Base-by-base conservation (phyloP, 2,797 vertebrate genomes). In the Cheirogaleus major region DNA sequence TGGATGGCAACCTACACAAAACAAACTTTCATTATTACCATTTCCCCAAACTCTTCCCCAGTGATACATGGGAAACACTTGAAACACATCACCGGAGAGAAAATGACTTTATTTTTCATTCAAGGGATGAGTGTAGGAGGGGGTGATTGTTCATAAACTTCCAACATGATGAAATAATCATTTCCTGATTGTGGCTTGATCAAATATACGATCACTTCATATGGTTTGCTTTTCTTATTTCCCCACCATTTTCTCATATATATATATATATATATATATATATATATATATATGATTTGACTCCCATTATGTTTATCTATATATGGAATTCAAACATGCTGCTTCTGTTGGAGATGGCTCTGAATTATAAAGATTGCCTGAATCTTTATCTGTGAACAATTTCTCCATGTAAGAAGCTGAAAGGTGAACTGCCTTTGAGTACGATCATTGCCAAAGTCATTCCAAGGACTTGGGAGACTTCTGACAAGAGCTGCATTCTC, bases 61-160 rank as follows among this genome's bases (percentile, higher is more conserved):
- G 0, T 55, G 50, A 85, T 22, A 63, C 9, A 41, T 8, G 10
- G 45, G 59, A 35, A 82, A 89, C 48, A 79, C 61, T 48, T 48
- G 50, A 91, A 95, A 41, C 45, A 23, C 9, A 52, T 69, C 45
- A 43, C 30, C 55, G 10, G 15, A 84, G 59, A 22, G 43, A 41
- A 87, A 61, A 27, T 86, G 41, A 52, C 45, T 83, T 96, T 83
- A 73, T 52, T 78, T 90, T 93, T 52, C 52, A 76, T 50, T 91
- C 45, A 13, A 70, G 22, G 22, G 4, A 23, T 92, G 18, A 89
- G 50, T 8, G 3, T n/a, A 90, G 41, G 22, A 63, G 9, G 14
- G 1, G 11, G 27, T 25, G 63, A 70, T 43, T 45, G 30, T 59
- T 92, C 11, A 23, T 61, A 81, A 57, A 61, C 63, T 83, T 38